These are phyloP conservation scores for Cyclina sinensis DNA, from an alignment of 1,140 invertebrate species.

Conservation along the genomic window DNA sequence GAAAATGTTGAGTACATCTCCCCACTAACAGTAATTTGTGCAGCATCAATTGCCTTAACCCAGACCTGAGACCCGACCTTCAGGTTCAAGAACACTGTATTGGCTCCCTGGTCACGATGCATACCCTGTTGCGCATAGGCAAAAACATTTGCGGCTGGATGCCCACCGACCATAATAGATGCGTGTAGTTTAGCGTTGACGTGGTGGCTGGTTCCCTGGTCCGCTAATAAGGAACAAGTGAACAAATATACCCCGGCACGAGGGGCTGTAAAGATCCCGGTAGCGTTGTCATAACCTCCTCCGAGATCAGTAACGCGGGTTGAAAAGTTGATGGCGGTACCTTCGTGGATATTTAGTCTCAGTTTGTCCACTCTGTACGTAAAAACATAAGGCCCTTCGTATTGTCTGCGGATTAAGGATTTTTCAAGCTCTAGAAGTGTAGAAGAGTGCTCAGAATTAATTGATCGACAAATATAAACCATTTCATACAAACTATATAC, in stretches of 20 bases:
- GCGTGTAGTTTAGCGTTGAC: not conserved
- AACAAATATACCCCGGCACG: not conserved
- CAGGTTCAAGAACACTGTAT: not conserved
- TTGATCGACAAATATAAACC: too few relatives aligned
- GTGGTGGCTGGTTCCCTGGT: not conserved
- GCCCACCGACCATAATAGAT: not conserved
- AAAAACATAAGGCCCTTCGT: not conserved
- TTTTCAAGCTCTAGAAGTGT: too few relatives aligned
- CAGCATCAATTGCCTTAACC: not conserved
- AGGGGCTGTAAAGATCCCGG: not conserved
- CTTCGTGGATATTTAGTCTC: not conserved
- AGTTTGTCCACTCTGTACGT: not conserved
- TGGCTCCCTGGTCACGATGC: slow-evolving; percentile 12
- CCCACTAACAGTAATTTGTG: not conserved
- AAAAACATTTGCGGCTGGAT: not conserved
- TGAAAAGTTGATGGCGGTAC: not conserved
- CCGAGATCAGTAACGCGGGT: not conserved
- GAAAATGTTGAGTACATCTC: not conserved
- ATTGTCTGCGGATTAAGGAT: not conserved
- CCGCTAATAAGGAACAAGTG: not conserved
- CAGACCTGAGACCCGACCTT: not conserved
- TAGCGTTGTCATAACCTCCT: not conserved
- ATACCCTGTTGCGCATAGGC: not conserved
- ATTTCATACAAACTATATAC: too few relatives aligned
- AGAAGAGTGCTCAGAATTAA: too few relatives aligned